Base-by-base conservation (phyloP, 2,113 vertebrate genomes). In the Empidonax traillii region DNA sequence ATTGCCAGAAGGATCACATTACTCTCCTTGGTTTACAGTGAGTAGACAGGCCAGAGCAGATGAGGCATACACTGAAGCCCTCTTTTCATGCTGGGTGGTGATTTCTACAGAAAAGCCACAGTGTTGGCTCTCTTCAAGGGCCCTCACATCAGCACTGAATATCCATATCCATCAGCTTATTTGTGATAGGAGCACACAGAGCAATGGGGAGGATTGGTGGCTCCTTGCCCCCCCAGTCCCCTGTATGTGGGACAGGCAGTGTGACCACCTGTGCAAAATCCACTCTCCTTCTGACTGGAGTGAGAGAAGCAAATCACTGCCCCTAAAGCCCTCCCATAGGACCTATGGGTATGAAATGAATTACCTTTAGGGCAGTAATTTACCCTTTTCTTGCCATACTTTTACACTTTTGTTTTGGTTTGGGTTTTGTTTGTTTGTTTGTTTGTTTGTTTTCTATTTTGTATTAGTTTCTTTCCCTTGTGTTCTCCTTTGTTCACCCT, bases 241-340 rank as follows among this genome's bases (percentile, higher is more conserved):
- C 18, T 52, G 8, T 3, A 5, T 0, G 0, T 15, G 8, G 24
- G 13, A 6, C 47, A 10, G 12, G 5, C 46, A 55, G 27, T 1
- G 1, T 1, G 6, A 25, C 35, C 0, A 0, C 6, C 17, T 41
- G 44, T 4, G 2, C 17, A 56, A 10, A 12, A 33, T 25, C 4
- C 0, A 0, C 14, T 51, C 17, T 51, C 9, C 30, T 79, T 20
- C 37, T 49, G 11, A 5, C 30, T 72, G 19, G 22, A 49, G 8
- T 3, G 2, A 51, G 35, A 55, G 49, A 20, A 81, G 30, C 9
- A 58, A 15, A 18, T 23, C 24, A 16, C 12, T 63, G 33, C 8
- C 20, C 6, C 31, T 51, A 43, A 59, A 49, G 4, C 6, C 16
- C 8, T 47, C 10, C 3, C 65, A 3, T 3, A 68, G 46, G 13